These are phyloP conservation scores for Nineta flava DNA, from an alignment of 2,888 invertebrate species.

Conservation along the genomic window DNA sequence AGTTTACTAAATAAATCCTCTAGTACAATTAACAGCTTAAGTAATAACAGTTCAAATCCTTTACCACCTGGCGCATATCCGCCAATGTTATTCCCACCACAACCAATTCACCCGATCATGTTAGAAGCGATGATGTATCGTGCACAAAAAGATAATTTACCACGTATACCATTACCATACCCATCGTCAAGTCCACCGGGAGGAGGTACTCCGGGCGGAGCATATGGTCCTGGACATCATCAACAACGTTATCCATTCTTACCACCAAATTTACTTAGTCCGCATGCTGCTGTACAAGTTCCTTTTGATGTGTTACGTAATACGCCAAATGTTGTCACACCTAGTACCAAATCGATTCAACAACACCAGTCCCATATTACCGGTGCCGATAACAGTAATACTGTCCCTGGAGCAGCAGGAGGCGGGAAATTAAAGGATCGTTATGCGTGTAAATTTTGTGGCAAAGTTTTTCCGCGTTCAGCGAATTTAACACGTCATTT, in stretches of 20 bases:
- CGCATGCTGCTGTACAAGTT: conserved; percentile 25
- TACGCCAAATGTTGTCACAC: conserved; percentile 15
- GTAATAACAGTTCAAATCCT: conserved; percentile 19
- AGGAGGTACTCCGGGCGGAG: conserved; percentile 9
- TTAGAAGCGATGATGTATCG: conserved; percentile 55
- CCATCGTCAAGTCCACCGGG: conserved; percentile 33
- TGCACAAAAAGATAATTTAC: conserved; percentile 36
- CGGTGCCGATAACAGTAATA: conserved; percentile 13
- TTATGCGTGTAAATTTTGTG: conserved; percentile 95
- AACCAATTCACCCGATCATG: conserved; percentile 46
- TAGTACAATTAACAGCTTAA: conserved; percentile 13
- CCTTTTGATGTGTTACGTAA: conserved; percentile 43
- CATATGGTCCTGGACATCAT: conserved; percentile 10
- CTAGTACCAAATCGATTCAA: neutral
- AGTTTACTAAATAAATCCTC: conserved; percentile 13
- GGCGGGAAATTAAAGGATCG: conserved; percentile 64
- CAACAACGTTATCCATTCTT: conserved; percentile 31
- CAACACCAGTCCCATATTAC: too few relatives aligned
- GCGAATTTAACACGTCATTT: conserved; percentile 94
- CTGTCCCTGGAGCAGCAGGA: conserved; percentile 18
- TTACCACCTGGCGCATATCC: conserved; percentile 22
- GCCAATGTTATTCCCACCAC: conserved; percentile 38
- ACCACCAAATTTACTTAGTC: conserved; percentile 28
- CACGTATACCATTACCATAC: conserved; percentile 41
- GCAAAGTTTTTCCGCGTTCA: conserved; percentile 91